phyloP scores from a whole-genome alignment of 2,797 vertebrate genomes.

The Sebastes minor region DNA sequence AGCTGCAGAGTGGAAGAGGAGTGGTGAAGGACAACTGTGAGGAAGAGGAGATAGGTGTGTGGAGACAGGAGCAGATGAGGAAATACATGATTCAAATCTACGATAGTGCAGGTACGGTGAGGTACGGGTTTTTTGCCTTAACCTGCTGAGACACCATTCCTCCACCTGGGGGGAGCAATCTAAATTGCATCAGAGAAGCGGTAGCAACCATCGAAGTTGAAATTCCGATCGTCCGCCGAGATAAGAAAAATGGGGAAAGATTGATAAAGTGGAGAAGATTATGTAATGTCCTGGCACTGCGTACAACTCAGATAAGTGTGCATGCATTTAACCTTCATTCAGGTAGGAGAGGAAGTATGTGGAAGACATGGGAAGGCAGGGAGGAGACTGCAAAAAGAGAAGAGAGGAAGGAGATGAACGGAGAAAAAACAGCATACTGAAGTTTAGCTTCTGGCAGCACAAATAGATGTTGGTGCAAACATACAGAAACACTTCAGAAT shows the following conservation, averaged over 20 bases:
- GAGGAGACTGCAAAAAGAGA: not conserved
- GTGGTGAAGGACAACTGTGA: not conserved
- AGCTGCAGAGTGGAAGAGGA: not conserved
- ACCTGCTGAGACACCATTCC: slow-evolving; percentile 60
- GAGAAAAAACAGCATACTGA: not conserved
- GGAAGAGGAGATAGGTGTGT: not conserved
- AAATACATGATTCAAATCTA: slow-evolving; percentile 34
- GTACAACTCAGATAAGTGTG: slow-evolving; percentile 30
- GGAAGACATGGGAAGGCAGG: not conserved
- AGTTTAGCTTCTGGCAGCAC: not conserved
- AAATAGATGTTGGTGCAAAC: not conserved
- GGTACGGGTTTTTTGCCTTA: slow-evolving; percentile 17
- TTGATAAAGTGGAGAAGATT: slow-evolving; percentile 52
- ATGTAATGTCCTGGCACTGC: slow-evolving; percentile 32
- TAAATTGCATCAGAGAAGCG: slow-evolving; percentile 71
- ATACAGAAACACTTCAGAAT: not conserved
- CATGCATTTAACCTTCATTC: slow-evolving; percentile 40
- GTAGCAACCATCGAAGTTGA: slow-evolving; percentile 33
- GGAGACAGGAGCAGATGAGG: not conserved
- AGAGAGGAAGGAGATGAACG: not conserved
- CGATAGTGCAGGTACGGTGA: not conserved
- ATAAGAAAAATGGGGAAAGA: slow-evolving; percentile 51
- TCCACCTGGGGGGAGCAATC: slow-evolving; percentile 54
- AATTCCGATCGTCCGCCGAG: slow-evolving; percentile 39
- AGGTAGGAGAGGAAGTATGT: not conserved